Evolutionary conservation across 2,888 invertebrate species (phyloP).

Genomic region (Molorchus minor): DNA sequence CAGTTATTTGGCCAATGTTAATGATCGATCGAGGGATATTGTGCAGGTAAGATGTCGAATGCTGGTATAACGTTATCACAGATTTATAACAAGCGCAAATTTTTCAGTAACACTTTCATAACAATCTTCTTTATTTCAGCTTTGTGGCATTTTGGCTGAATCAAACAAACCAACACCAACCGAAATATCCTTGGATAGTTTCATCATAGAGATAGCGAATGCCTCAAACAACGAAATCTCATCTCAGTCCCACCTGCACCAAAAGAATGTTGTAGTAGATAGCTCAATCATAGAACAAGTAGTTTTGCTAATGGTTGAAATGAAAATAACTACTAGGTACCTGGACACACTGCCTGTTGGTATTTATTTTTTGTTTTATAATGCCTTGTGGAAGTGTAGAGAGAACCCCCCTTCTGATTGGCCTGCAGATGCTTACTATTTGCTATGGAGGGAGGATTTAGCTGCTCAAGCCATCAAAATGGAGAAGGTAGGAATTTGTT

Average conservation of each 20-base stretch:
- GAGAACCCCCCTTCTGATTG: conserved; percentile 77
- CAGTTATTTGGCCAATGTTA: conserved; percentile 79
- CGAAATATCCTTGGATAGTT: conserved; percentile 45
- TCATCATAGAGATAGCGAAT: conserved; percentile 40
- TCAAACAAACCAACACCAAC: conserved; percentile 27
- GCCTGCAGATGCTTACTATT: conserved; percentile 74
- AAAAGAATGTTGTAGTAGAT: conserved; percentile 36
- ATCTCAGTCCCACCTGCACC: conserved; percentile 1
- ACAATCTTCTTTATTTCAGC: conserved; percentile 40
- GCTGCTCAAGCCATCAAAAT: conserved; percentile 66
- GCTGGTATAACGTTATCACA: not conserved
- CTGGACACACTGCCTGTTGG: conserved; percentile 78
- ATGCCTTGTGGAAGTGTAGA: conserved; percentile 76
- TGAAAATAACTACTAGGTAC: conserved; percentile 70
- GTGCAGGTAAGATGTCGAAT: conserved; percentile 80
- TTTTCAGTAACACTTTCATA: not conserved
- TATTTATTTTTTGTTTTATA: conserved; percentile 73
- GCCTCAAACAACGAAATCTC: not conserved
- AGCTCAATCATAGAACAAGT: conserved; percentile 60
- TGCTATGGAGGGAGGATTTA: conserved; percentile 78
- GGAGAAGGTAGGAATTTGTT: conserved; percentile 48
- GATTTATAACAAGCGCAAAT: not conserved
- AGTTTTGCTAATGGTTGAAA: conserved; percentile 67
- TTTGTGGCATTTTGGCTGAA: conserved; percentile 49
- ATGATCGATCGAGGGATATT: conserved; percentile 75